Evolutionary conservation across 2,113 vertebrate species (phyloP).

Genomic region (Phasianus colchicus): DNA sequence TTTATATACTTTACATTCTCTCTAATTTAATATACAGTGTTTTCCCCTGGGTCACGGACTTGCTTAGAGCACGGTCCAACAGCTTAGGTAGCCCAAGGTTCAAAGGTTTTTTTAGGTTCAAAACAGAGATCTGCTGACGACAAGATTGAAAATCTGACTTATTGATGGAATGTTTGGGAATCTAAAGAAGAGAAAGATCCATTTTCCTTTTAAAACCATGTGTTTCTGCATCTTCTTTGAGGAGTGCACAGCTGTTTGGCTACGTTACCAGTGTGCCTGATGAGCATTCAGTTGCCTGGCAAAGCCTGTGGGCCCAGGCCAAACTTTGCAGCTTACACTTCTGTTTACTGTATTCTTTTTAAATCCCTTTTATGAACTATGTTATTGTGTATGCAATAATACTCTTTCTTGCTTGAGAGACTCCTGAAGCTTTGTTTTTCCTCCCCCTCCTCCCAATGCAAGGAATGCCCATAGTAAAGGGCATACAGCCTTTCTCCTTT

Average conservation of each 20-base stretch:
- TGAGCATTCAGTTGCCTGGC: slow-evolving; percentile 7
- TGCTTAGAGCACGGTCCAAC: background rate
- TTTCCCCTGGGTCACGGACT: background rate
- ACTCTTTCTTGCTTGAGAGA: background rate
- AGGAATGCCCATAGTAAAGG: background rate
- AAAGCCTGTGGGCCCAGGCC: background rate
- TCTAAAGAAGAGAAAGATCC: background rate
- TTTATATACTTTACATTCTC: background rate
- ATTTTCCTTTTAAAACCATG: background rate
- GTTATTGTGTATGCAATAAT: slow-evolving; percentile 4
- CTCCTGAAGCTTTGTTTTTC: slow-evolving; percentile 5
- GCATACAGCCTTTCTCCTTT: background rate
- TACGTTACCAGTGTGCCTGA: background rate
- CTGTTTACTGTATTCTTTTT: slow-evolving; percentile 6
- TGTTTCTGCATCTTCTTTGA: slow-evolving; percentile 12
- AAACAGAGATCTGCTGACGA: background rate
- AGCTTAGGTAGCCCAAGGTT: background rate
- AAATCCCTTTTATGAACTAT: slow-evolving; percentile 1
- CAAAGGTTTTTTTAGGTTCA: background rate
- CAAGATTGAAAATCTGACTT: background rate
- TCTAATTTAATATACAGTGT: background rate
- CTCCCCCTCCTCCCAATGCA: background rate
- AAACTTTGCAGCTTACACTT: background rate
- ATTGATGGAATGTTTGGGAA: background rate
- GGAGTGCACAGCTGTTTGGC: slow-evolving; percentile 31